Evolutionary conservation across 2,888 invertebrate genomes (phyloP).

Genomic region (Pemphredon lugubris): DNA sequence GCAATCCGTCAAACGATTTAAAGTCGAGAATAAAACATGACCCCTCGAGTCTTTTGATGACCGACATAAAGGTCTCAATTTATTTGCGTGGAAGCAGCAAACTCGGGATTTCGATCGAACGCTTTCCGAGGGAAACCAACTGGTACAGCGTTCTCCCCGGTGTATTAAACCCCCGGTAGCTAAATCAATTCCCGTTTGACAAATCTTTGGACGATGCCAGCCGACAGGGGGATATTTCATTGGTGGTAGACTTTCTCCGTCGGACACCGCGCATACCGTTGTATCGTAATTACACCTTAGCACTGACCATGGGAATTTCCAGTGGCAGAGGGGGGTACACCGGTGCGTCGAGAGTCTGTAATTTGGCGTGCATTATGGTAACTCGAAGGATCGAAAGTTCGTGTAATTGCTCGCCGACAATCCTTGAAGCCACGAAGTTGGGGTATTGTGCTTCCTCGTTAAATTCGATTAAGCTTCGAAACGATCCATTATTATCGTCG

Average conservation of each 20-base stretch:
- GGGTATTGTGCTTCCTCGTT: no score
- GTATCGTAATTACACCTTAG: slow-evolving; percentile 47
- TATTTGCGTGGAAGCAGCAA: slow-evolving; percentile 59
- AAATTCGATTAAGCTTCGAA: no score
- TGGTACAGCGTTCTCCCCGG: slow-evolving; percentile 56
- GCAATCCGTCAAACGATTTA: slow-evolving; percentile 18
- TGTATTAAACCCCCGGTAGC: slow-evolving; percentile 70
- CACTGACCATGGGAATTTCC: slow-evolving; percentile 52
- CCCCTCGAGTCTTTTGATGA: slow-evolving; percentile 39
- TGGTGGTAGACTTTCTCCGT: slow-evolving; percentile 67
- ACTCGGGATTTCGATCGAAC: slow-evolving; percentile 51
- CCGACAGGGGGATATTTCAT: slow-evolving; percentile 73
- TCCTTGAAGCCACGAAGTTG: no score
- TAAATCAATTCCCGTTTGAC: slow-evolving; percentile 76
- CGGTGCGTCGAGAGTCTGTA: slow-evolving; percentile 39
- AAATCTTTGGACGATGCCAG: slow-evolving; percentile 72
- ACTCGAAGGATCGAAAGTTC: slow-evolving; percentile 51
- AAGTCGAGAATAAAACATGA: slow-evolving; percentile 44
- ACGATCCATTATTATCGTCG: no score
- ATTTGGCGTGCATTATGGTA: slow-evolving; percentile 54
- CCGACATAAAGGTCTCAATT: slow-evolving; percentile 54
- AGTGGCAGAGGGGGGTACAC: slow-evolving; percentile 20
- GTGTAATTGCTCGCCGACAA: slow-evolving; percentile 37
- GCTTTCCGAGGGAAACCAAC: slow-evolving; percentile 60
- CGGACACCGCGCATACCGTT: slow-evolving; percentile 9